These are phyloP conservation scores for Carollia perspicillata DNA, from an alignment of 2,113 vertebrate species.

Conservation along the genomic window DNA sequence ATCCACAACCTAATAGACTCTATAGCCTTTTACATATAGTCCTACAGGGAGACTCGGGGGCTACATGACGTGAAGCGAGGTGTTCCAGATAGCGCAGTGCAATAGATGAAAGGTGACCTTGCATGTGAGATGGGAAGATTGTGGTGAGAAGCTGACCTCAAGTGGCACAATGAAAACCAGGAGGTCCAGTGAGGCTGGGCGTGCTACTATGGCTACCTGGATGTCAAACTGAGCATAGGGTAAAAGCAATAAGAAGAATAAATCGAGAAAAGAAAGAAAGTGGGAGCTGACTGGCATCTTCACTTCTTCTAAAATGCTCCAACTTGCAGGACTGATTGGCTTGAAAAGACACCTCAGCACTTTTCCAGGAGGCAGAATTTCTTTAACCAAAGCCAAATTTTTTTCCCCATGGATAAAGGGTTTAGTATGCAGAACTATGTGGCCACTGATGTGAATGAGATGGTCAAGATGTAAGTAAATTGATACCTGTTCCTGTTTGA, in stretches of 20 bases:
- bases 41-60: not conserved
- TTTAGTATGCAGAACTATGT: not conserved
- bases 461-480: not conserved
- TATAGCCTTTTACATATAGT: not conserved
- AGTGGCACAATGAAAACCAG: not conserved
- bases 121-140: not conserved
- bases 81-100: not conserved
- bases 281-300: not conserved
- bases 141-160: not conserved
- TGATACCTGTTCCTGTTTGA: not conserved
- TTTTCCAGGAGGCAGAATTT: not conserved
- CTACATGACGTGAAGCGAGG: not conserved
- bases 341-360: not conserved
- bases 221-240: not conserved
- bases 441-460: not conserved
- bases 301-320: not conserved
- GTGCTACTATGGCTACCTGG: not conserved
- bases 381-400: not conserved
- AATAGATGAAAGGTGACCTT: not conserved
- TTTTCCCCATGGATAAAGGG: slow-evolving; percentile 4
- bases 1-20: not conserved
- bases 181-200: not conserved
- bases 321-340: not conserved
- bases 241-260: not conserved
- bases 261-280: not conserved